Conservation (phyloP, 2,113 vertebrate genomes). For the Thamnaconus septentrionalis region DNA sequence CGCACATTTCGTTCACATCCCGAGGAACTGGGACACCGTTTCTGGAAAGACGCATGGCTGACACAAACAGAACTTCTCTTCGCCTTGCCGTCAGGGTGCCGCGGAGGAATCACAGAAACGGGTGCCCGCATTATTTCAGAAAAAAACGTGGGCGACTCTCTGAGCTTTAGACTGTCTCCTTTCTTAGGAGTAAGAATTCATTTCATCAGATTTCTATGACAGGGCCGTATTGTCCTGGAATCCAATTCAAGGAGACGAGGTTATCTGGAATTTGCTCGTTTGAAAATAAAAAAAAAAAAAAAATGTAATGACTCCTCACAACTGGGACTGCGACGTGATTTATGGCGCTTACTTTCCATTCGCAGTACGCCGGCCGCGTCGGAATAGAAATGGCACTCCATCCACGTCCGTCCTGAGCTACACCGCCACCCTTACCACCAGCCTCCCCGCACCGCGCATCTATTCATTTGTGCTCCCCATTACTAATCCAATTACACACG, state of each 20-base stretch:
- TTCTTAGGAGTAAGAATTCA: constrained; percentile 19
- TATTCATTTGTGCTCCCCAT: constrained; percentile 62
- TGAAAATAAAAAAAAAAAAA: constrained; percentile 16
- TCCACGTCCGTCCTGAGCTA: constrained; percentile 51
- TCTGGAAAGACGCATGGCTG: neutral
- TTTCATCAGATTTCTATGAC: constrained; percentile 54
- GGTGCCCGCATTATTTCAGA: no score
- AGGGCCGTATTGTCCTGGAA: constrained; percentile 40
- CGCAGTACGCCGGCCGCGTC: constrained; percentile 48
- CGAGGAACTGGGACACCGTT: neutral
- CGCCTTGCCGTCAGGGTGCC: no score
- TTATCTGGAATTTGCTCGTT: constrained; percentile 55
- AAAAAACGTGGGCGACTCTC: neutral
- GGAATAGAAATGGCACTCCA: constrained; percentile 65
- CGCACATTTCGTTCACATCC: neutral
- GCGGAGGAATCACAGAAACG: no score
- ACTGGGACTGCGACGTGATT: constrained; percentile 66
- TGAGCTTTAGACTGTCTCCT: constrained; percentile 13
- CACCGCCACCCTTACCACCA: constrained; percentile 10
- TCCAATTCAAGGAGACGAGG: constrained; percentile 50
- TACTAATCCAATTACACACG: constrained; percentile 66
- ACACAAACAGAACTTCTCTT: no score
- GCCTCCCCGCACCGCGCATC: constrained; percentile 5
- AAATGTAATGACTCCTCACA: constrained; percentile 58
- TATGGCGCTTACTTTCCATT: constrained; percentile 47